Evolutionary conservation across 2,888 invertebrate genomes (phyloP).

Genomic region (Himalopsyche tibetana): DNA sequence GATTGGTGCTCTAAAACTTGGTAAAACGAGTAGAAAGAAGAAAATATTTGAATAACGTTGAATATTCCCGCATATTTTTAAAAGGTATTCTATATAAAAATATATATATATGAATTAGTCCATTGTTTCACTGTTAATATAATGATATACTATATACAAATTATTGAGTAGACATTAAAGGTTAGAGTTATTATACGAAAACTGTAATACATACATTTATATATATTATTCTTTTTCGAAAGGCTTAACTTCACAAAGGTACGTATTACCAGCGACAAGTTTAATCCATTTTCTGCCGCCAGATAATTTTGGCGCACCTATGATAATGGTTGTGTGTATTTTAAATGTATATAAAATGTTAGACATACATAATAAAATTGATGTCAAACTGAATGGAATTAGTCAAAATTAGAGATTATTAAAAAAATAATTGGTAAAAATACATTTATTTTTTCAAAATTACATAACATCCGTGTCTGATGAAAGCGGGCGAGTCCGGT

Average conservation of each 20-base stretch:
- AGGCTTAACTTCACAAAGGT: conserved; percentile 55
- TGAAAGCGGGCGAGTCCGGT: background rate
- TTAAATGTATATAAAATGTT: conserved; percentile 53
- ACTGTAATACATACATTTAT: conserved; percentile 50
- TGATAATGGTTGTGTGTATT: conserved; percentile 47
- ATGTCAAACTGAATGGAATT: conserved; percentile 57
- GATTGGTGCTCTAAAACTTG: conserved; percentile 58
- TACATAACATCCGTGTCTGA: background rate
- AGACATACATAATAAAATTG: conserved; percentile 51
- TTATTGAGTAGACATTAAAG: conserved; percentile 47
- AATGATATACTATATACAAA: conserved; percentile 52
- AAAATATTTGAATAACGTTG: conserved; percentile 53
- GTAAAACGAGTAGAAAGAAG: conserved; percentile 45
- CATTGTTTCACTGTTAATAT: conserved; percentile 55
- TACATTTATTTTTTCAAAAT: conserved; percentile 36
- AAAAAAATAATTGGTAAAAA: conserved; percentile 42
- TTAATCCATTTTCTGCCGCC: conserved; percentile 29
- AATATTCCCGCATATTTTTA: conserved; percentile 51
- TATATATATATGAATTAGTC: conserved; percentile 50
- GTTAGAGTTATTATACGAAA: conserved; percentile 51
- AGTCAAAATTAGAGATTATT: conserved; percentile 51
- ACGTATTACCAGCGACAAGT: conserved; percentile 37
- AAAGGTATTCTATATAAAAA: conserved; percentile 53
- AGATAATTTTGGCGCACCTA: conserved; percentile 27
- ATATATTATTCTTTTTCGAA: conserved; percentile 46